Conservation (phyloP, 1,140 invertebrate genomes). For the Bombus pyrosoma region DNA sequence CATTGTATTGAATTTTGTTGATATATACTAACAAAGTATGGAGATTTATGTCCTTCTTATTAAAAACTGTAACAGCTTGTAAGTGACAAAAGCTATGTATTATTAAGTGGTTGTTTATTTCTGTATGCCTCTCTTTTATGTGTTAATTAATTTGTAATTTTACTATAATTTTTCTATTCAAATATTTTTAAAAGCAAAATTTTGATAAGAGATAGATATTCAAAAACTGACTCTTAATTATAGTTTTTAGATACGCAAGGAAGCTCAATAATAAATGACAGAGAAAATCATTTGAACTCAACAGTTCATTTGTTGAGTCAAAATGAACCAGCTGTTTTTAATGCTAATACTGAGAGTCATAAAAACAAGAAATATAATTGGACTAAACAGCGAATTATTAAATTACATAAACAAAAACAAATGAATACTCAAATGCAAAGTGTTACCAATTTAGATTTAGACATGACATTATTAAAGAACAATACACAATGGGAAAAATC, state of each 20-base stretch:
- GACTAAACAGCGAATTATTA: neutral
- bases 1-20: neutral
- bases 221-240: constrained; percentile 33
- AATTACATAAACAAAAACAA: constrained; percentile 7
- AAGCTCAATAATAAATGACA: neutral
- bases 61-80: neutral
- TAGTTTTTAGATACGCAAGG: constrained; percentile 55
- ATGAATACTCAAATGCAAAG: neutral
- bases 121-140: neutral
- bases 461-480: neutral
- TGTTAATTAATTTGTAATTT: neutral
- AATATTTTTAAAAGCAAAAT: neutral
- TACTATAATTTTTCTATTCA: neutral
- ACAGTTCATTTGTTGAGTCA: neutral
- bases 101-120: neutral
- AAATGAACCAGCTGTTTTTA: constrained; percentile 11
- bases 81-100: neutral
- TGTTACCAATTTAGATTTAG: neutral
- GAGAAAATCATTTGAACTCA: neutral
- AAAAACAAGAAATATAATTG: neutral
- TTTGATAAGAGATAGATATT: neutral
- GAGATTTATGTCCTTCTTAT: neutral
- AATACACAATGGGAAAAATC: neutral
- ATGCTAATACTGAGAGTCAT: neutral
- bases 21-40: neutral